Conservation (phyloP, 2,113 vertebrate genomes). For the Eurystomus gularis region DNA sequence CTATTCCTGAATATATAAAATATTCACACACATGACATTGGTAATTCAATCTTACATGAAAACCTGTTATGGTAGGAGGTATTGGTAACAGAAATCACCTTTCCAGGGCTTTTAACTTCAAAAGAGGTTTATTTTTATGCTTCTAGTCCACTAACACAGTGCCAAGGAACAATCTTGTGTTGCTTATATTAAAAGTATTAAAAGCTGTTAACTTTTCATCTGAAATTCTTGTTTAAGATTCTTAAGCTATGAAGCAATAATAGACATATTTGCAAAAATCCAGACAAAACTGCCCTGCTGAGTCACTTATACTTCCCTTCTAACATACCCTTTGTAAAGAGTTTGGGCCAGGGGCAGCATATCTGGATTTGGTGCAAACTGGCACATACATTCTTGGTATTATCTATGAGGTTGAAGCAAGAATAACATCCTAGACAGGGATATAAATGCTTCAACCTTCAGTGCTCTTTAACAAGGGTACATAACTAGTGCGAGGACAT, state of each 20-base stretch:
- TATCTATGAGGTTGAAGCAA: not conserved
- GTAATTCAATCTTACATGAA: not conserved
- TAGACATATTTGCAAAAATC: not conserved
- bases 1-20: not conserved
- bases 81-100: not conserved
- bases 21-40: not conserved
- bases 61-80: not conserved
- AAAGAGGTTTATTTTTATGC: not conserved
- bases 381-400: not conserved
- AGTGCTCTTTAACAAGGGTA: not conserved
- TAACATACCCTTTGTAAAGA: not conserved
- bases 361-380: not conserved
- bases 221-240: not conserved
- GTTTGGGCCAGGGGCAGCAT: not conserved
- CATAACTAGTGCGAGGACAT: not conserved
- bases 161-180: not conserved
- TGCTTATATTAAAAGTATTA: constrained; percentile 4
- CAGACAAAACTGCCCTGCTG: not conserved
- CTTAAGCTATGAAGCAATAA: not conserved
- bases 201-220: not conserved
- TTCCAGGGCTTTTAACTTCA: not conserved
- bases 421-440: not conserved
- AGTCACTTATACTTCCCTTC: not conserved
- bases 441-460: not conserved
- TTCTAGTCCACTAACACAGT: not conserved